Base-by-base conservation (phyloP, 2,888 invertebrate genomes). In the Aquatica leii region DNA sequence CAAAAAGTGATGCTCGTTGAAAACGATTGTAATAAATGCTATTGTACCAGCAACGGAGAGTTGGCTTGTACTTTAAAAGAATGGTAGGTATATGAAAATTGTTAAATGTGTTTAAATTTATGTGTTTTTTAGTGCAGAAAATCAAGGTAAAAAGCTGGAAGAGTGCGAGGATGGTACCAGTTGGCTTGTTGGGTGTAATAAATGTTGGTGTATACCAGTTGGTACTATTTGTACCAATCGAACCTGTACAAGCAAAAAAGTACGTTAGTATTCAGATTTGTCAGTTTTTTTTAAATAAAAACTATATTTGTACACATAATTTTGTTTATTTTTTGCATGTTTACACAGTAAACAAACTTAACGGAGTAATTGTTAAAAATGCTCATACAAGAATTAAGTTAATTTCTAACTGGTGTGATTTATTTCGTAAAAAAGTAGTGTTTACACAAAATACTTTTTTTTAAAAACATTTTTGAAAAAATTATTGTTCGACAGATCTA, bases 171-270 rank as follows among this genome's bases (percentile, higher is more conserved):
- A 17, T 0, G 40, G 50, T 14, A 37, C 49, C 1, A 54, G 49
- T n/a, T 61, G 54, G 46, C 1, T 8, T 37, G 18, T 49, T n/a
- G 50, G 20, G 12, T 61, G 60, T 41, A 61, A 61, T 14, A 49
- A 61, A 14, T 61, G 60, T 21, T 61, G 60, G 60, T 61, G 60
- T 11, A 50, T 61, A 12, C 4, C 24, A 2, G 24, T 61, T 8
- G 60, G 60, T 37, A 50, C 46, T 9, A 41, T 61, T 40, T 61
- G 60, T 31, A 61, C 18, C 1, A n/a, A 41, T 15, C 2, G 15
- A 5, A 43, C n/a, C 6, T 54, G 54, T 53, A 4, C 12, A 12
- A 49, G 2, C 14, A 6, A 12, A 8, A 18, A 20, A 21, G 24
- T 2, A 24, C n/a, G n/a, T 4, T 40, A 18, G 3, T 21, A 12